Evolutionary conservation across 35 echinoderm and acorn worm species (phyloP).

Genomic region (Heliocidaris tuberculata): DNA sequence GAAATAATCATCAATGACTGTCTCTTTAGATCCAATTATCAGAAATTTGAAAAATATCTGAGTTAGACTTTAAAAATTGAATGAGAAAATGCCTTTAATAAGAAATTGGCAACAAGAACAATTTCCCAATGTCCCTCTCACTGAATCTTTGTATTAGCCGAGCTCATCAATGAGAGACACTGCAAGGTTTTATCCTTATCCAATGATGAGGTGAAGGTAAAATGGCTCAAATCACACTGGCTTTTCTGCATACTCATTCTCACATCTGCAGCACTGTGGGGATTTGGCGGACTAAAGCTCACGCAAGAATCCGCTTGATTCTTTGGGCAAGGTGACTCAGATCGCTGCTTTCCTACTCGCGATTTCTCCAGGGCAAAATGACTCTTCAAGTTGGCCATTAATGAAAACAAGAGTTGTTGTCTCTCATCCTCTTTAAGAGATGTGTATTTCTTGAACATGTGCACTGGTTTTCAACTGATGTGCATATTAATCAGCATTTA

Average conservation of each 20-base stretch:
- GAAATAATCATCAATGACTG: no score
- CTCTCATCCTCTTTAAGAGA: neutral
- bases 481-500: no score
- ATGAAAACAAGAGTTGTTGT: neutral
- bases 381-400: neutral
- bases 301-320: neutral
- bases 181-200: conserved; percentile 6
- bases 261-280: neutral
- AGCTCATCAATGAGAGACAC: neutral
- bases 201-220: neutral
- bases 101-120: no score
- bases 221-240: neutral
- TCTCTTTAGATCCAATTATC: no score
- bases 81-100: no score
- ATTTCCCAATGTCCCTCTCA: neutral
- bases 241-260: conserved; percentile 2
- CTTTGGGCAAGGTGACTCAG: neutral
- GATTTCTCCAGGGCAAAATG: neutral
- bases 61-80: no score
- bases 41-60: no score
- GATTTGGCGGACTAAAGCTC: neutral
- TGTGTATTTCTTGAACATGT: no score
- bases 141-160: neutral
- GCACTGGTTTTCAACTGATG: no score
- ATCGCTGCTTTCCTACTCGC: neutral